Evolutionary conservation across 2,888 invertebrate genomes (phyloP).

Genomic region (Aspidiotus rigidus): DNA sequence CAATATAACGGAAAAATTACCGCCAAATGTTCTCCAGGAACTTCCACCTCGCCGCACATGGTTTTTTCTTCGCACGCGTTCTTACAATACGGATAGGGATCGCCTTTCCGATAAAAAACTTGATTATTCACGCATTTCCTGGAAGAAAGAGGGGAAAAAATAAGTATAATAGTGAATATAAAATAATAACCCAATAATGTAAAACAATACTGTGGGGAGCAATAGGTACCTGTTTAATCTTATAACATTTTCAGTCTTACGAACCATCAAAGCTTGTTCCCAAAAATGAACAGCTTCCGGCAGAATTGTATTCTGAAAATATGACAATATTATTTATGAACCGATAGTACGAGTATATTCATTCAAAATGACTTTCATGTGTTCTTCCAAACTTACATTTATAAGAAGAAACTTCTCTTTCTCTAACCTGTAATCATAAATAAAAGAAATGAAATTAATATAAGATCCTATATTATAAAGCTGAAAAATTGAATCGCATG

Average conservation of each 20-base stretch:
- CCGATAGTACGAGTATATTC: background rate
- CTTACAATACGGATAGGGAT: conserved; percentile 77
- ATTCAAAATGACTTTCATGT: background rate
- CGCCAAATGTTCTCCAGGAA: conserved; percentile 87
- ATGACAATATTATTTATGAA: background rate
- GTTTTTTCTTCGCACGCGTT: conserved; percentile 71
- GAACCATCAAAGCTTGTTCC: conserved; percentile 83
- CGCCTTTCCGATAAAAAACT: conserved; percentile 63
- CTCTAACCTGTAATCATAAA: conserved; percentile 59
- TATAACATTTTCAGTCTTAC: conserved; percentile 76
- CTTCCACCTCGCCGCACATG: conserved; percentile 90
- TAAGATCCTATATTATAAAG: no score
- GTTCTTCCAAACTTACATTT: conserved; percentile 63
- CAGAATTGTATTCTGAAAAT: conserved; percentile 68
- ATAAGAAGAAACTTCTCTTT: conserved; percentile 75
- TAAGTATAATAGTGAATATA: background rate
- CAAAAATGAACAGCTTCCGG: conserved; percentile 88
- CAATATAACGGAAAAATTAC: conserved; percentile 48
- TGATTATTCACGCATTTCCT: conserved; percentile 83
- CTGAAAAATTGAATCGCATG: no score
- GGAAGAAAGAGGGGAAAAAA: conserved; percentile 38
- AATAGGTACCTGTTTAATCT: conserved; percentile 69
- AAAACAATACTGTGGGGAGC: no score
- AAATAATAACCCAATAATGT: no score
- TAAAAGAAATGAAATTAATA: conserved; percentile 29